Base-by-base conservation (phyloP, 1,140 invertebrate species). In the Limonius californicus region DNA sequence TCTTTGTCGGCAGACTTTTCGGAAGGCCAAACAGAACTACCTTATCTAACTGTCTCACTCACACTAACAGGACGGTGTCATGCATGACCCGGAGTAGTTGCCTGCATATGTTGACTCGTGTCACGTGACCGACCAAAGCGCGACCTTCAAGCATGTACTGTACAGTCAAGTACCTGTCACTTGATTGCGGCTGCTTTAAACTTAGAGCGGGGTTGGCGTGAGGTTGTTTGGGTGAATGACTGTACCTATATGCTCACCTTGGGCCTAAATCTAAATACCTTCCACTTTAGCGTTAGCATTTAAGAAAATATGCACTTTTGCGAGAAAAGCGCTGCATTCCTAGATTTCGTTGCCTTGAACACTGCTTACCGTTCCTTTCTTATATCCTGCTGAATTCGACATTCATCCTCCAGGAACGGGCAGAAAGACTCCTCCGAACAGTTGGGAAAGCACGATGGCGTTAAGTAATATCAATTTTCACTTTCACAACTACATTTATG, bases 401-500 rank as follows among this genome's bases (percentile, higher is more conserved):
- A 50, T 50, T 3, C 45, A 50, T 50, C 45, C 16, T 19, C 19
- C n/a, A n/a, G n/a, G n/a, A 39, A 50, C 19, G 45, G 14, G 19
- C 6, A 50, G 6, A 45, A 45, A 15, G 12, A 15, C 42, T 45
- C 12, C 12, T 45, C 14, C 4, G 12, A 6, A 15, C 4, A n/a
- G 4, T 50, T 21, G 6, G 14, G 45, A 14, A 50, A 39, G 32
- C 18, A 56, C 59, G 42, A 16, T 3, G 16, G 19, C 19, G n/a
- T 39, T 39, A 39, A 39, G 35, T 39, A 39, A 39, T 39, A 39
- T 39, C n/a, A 68, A 69, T 72, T 72, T 72, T 68, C 70, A 72
- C 70, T 72, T 72, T 72, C 70, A 70, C 68, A 61, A 64, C 54
- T 64, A 45, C 43, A 64, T 60, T 69, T 67, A 65, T 55, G 60